Base-by-base conservation (phyloP, 2,888 invertebrate genomes). In the Gisinianus flammeolus region DNA sequence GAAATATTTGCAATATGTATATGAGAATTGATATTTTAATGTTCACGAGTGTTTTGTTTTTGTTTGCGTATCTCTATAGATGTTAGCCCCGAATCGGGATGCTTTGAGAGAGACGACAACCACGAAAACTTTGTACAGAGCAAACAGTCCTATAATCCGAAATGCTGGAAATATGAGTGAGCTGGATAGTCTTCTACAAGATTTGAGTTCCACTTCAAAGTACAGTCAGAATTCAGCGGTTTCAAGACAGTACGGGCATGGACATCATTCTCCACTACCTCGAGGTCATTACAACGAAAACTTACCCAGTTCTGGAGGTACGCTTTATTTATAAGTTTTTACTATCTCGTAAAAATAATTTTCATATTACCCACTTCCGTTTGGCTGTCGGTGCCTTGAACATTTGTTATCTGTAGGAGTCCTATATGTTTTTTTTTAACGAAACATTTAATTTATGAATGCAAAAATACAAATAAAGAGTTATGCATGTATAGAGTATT, bases 131-230 rank as follows among this genome's bases (percentile, higher is more conserved):
- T 80, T 82, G 66, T 85, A 84, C 79, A 85, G 85, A 79, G 87
- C 74, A 77, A 79, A 81, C 71, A 84, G 83, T 80, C 85, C 85
- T 56, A 72, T 85, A 31, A 84, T 85, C 68, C 81, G 81, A 31
- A 85, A 83, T 79, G 75, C 83, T 67, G 85, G 82, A 76, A 85
- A 85, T 69, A 85, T 85, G 83, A 93, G 94, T 0, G 97, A 97
- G 87, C 88, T 98, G 86, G 97, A 98, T 87, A 94, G 93, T 22
- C 89, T 98, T 74, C 90, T 98, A 77, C 93, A 96, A 86, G 97
- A 97, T 87, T 90, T 98, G 85, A 96, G 96, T 89, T 80, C 85
- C 26, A 80, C 82, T 8, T 82, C 83, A 16, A 85, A 83, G 70
- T 79, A 79, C 73, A 80, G 80, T 80, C 84, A 83, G 19, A 81